Evolutionary conservation across 2,113 vertebrate species (phyloP).

Genomic region (Varanus salvator): DNA sequence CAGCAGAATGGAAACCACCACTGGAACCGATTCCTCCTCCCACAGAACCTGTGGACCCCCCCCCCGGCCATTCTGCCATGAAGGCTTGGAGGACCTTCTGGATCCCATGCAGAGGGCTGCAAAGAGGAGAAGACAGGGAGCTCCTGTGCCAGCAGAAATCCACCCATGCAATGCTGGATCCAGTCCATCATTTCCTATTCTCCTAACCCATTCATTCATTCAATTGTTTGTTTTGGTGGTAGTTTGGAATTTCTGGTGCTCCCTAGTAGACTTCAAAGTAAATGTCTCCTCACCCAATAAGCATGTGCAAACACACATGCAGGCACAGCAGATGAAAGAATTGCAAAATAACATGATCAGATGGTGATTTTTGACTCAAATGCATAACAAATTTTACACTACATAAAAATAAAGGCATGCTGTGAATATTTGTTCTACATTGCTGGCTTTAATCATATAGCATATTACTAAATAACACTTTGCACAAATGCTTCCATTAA

Average conservation of each 20-base stretch:
- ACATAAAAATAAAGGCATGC: neutral
- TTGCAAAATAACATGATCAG: neutral
- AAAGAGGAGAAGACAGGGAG: too few species aligned
- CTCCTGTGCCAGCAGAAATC: too few species aligned
- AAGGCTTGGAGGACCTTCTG: too few species aligned
- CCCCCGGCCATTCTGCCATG: neutral
- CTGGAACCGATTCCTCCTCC: too few species aligned
- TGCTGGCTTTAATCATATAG: neutral
- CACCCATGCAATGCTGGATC: neutral
- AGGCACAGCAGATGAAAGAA: neutral
- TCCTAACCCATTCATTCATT: too few species aligned
- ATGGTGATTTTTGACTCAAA: neutral
- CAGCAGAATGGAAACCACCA: too few species aligned
- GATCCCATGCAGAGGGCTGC: too few species aligned
- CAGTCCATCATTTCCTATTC: too few species aligned
- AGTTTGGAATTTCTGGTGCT: neutral
- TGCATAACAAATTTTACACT: neutral
- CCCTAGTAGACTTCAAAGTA: neutral
- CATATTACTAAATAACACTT: neutral
- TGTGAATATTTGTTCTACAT: neutral
- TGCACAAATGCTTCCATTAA: neutral
- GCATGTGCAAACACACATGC: neutral
- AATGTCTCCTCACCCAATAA: neutral
- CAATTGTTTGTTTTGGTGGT: neutral
- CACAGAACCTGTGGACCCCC: neutral